Evolutionary conservation across 2,888 invertebrate genomes (phyloP), one percentile per base, ranked within the genome.

Genomic region (Euphydryas editha): DNA sequence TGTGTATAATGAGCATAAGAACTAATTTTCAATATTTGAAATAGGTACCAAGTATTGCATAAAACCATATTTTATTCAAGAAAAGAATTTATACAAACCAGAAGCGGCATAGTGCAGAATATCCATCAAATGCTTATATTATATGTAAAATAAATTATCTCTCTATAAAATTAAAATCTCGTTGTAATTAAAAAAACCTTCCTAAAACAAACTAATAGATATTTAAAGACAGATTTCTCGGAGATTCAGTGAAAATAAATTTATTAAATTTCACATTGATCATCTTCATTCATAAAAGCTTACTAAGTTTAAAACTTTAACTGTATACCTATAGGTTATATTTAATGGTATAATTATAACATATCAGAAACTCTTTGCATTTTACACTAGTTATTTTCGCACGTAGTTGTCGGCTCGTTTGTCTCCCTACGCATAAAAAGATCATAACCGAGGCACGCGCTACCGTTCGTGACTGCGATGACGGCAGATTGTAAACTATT

Each of bases 401-500:
- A 59, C 44, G 30, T 46, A 24, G 21, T 30, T 62, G 61, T 65
- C 64, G 59, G 57, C 36, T 18, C 57, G 64, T 62, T 67, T 70
- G 65, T 70, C 51, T 54, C 42, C 59, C 24, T 44, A n/a, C 36
- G 42, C 55, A 58, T 59, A 65, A 65, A 65, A 65, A 49, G n/a
- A 51, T 66, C 57, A 64, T 68, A 60, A 67, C 39, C 24, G 21
- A 64, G 57, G 57, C 61, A 71, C 62, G 69, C 69, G 69, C 69
- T 69, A 69, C 71, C 67, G 67, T 67, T 59, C 67, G 69, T 67
- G 71, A 67, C 69, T 65, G 47, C 46, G 69, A 69, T 71, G 67
- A 65, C 47, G 62, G 51, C 36, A 61, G 71, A 69, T 69, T 56
- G 55, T 42, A 46, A 66, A 63, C 56, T 51, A 61, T 63, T 62